These are phyloP conservation scores for Procambarus virginalis DNA, from an alignment of 1,140 invertebrate genomes.

Conservation along the genomic window DNA sequence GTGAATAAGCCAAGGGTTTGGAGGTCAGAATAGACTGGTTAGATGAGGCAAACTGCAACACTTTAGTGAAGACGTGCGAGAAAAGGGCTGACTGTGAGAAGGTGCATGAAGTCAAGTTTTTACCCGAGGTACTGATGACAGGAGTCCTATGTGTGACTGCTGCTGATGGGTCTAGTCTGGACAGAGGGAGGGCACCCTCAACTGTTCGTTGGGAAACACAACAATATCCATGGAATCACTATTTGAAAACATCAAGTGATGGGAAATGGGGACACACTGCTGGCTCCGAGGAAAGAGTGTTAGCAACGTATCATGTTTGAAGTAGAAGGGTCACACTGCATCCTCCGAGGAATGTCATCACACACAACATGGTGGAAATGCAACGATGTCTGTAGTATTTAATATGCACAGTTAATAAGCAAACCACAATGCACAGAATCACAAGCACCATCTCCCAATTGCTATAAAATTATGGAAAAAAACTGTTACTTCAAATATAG, in stretches of 20 bases:
- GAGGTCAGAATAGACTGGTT: background rate
- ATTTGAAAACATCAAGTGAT: background rate
- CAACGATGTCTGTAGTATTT: too few species aligned
- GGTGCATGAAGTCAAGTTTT: too few species aligned
- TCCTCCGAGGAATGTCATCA: too few species aligned
- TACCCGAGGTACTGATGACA: constrained; percentile 56
- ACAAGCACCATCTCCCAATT: too few species aligned
- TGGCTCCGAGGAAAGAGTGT: background rate
- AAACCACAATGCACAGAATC: too few species aligned
- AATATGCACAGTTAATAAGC: too few species aligned
- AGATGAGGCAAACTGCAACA: background rate
- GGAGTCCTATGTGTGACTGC: constrained; percentile 31
- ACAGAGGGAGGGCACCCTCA: constrained; percentile 43
- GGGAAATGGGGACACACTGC: background rate
- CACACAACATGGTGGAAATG: too few species aligned
- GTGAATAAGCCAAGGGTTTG: background rate
- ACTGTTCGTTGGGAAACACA: constrained; percentile 37
- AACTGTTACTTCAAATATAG: too few species aligned
- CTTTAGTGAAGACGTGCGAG: too few species aligned
- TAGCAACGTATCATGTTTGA: background rate
- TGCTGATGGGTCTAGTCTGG: constrained; percentile 57
- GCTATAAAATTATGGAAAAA: too few species aligned
- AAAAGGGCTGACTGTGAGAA: background rate
- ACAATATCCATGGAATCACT: constrained; percentile 27
- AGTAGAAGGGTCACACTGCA: too few species aligned